Base-by-base conservation (phyloP, 2,888 invertebrate genomes). In the Drosophila birchii region DNA sequence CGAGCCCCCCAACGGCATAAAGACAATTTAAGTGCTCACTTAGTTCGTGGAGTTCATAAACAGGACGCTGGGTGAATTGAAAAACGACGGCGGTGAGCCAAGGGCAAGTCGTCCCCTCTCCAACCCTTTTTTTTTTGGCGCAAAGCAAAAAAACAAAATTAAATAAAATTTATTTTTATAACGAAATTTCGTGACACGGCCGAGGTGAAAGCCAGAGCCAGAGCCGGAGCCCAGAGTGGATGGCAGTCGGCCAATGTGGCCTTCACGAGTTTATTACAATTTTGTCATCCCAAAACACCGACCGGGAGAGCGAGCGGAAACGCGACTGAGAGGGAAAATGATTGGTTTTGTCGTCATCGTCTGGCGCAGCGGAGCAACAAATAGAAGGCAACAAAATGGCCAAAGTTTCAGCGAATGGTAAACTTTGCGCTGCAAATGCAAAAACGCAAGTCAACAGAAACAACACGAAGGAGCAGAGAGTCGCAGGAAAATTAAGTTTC, bases 101-200 rank as follows among this genome's bases (percentile, higher is more conserved):
- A 36, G 51, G 51, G 51, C 51, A 53, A 34, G 32, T 34, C 18
- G 47, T 29, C 29, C 29, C 29, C 5, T 3, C 47, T 29, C 43
- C 5, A 51, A 53, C 51, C 51, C 51, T 53, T 34, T 47, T 29
- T 34, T 34, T 29, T 29, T 29, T 29, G 29, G 51, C 36, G 36
- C 34, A 16, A 11, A 16, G 14, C n/a, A 20, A 47, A 53, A 51
- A 36, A 38, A 23, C 51, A 36, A 53, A 36, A 53, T 53, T 53
- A 53, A 53, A 53, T 53, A 53, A 53, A 53, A 36, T 53, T 87
- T 80, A 82, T 87, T 90, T 86, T 81, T 78, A 73, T 76, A 80
- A 84, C 73, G 81, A 89, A 89, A 89, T 90, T 89, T 89, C 87
- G 88, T 89, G 89, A 84, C 84, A 83, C 80, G 75, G 78, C 69